phyloP scores from a whole-genome alignment of 2,888 invertebrate genomes.

The Enchytraeus crypticus region DNA sequence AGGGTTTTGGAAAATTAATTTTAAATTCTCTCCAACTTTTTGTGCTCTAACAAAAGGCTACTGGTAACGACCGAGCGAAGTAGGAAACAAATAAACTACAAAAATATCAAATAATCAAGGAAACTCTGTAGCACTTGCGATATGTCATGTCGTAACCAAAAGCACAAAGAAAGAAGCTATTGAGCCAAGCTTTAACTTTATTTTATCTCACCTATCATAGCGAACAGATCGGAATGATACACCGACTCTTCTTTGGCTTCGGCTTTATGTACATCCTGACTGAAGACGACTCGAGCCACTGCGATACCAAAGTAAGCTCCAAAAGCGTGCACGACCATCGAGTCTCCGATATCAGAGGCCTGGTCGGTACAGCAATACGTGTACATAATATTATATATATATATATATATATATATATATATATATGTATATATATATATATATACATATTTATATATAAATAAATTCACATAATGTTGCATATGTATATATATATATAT shows the following conservation, averaged over 20 bases:
- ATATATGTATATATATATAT: too few relatives aligned
- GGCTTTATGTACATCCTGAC: slow-evolving; percentile 20
- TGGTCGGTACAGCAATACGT: slow-evolving; percentile 46
- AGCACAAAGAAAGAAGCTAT: not conserved
- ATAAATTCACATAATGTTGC: too few relatives aligned
- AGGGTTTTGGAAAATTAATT: too few relatives aligned
- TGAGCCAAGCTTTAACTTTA: not conserved
- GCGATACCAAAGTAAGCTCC: slow-evolving; percentile 90
- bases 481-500: too few relatives aligned
- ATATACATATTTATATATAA: too few relatives aligned
- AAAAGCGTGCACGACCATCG: slow-evolving; percentile 82
- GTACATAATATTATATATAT: too few relatives aligned
- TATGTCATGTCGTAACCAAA: too few relatives aligned
- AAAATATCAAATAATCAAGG: not conserved
- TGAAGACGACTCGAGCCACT: slow-evolving; percentile 60
- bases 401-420: not conserved
- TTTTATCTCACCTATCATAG: slow-evolving; percentile 68
- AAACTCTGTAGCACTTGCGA: too few relatives aligned
- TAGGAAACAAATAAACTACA: not conserved
- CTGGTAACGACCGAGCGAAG: not conserved
- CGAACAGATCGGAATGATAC: slow-evolving; percentile 77
- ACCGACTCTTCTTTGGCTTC: slow-evolving; percentile 45
- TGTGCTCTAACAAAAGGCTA: too few relatives aligned
- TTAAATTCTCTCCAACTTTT: too few relatives aligned
- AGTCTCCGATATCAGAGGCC: slow-evolving; percentile 82